Conservation (phyloP, 2,113 vertebrate species). For the Falco punctatus region DNA sequence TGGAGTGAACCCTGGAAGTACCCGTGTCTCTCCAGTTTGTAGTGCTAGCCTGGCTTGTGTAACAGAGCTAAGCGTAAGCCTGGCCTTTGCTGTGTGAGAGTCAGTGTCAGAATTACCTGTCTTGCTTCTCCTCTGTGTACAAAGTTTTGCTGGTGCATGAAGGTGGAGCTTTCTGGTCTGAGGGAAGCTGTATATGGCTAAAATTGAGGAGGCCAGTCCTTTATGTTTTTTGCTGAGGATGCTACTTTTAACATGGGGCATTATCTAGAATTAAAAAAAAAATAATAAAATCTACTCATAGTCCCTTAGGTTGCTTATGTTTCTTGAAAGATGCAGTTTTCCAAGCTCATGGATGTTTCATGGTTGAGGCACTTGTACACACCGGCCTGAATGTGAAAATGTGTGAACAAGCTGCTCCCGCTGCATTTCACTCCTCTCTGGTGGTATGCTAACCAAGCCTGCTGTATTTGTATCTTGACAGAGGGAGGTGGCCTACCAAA, state of each 20-base stretch:
- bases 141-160: neutral
- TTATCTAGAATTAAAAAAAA: neutral
- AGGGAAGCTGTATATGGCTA: neutral
- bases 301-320: neutral
- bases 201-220: neutral
- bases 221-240: neutral
- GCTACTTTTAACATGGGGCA: neutral
- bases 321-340: neutral
- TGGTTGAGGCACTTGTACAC: neutral
- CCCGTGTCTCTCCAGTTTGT: neutral
- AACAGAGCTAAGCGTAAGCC: neutral
- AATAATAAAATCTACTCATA: neutral
- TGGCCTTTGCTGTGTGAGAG: neutral
- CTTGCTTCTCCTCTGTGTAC: neutral
- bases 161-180: neutral
- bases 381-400: neutral
- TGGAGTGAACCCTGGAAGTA: neutral
- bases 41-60: neutral
- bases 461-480: slow-evolving; percentile 65
- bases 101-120: neutral
- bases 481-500: slow-evolving; percentile 69
- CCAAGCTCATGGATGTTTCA: neutral
- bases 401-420: neutral
- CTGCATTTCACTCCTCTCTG: neutral
- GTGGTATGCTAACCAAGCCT: neutral